A percentile compares a stretch with the other conserved stretches of the same genome.
These are phyloP conservation scores for Nymphicus hollandicus DNA, from an alignment of 2,113 vertebrate genomes.

Conservation along the genomic window DNA sequence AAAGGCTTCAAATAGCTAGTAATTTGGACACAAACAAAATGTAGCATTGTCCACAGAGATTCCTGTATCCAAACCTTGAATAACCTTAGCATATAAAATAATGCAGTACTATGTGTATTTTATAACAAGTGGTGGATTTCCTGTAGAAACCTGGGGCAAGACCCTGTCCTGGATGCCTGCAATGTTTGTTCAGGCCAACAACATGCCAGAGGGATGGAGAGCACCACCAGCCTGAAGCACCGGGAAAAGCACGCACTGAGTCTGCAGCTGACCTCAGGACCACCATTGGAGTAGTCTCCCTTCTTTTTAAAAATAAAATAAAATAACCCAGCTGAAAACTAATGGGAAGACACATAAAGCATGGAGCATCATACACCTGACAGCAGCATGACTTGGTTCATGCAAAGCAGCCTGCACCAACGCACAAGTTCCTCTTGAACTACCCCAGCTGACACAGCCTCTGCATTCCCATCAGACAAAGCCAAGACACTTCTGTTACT, in stretches of 20 bases:
- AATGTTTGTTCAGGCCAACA: fast-evolving
- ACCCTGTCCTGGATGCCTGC: background rate
- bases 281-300: background rate
- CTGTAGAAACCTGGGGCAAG: fast-evolving
- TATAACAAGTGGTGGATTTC: background rate
- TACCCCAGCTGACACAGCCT: fast-evolving
- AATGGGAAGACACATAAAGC: fast-evolving
- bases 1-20: background rate
- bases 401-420: background rate
- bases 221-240: no score
- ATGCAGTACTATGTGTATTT: background rate
- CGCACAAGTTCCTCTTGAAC: background rate
- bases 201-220: background rate
- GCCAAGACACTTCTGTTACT: background rate
- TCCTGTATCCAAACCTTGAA: background rate
- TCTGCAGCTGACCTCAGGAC: fast-evolving
- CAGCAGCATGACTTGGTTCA: fast-evolving
- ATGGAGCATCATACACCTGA: fast-evolving
- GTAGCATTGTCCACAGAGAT: background rate
- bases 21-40: background rate
- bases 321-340: background rate
- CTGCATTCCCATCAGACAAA: fast-evolving
- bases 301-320: background rate
- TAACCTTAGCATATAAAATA: background rate
- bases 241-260: fast-evolving